Base-by-base conservation (phyloP, 2,888 invertebrate genomes). In the Drosophila macrospina region DNA sequence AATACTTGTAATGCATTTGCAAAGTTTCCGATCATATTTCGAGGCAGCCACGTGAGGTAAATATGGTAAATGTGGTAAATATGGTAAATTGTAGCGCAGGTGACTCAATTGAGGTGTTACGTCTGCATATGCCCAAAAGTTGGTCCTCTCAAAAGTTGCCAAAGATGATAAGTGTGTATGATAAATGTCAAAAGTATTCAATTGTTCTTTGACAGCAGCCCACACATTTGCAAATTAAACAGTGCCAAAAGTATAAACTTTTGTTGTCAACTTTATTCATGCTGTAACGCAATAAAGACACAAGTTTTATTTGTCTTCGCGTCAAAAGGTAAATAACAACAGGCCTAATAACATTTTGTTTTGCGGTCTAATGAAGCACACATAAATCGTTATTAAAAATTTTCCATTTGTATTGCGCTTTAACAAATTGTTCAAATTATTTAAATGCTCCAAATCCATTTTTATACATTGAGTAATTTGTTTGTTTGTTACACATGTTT, bases 251-350 rank as follows among this genome's bases (percentile, higher is more conserved):
- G 41, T 69, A n/a, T 59, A 5, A 61, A 61, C 51, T 56, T 75
- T 54, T 70, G 65, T 50, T 65, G 71, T 59, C 36, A 63, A 69
- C 39, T 72, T 65, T 44, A 41, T 11, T 47, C 52, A 16, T 34
- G 59, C 59, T 44, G 39, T 56, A 42, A 44, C 57, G 50, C 45
- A 73, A 36, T 50, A 52, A 51, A 63, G 55, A 54, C 32, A 3
- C 36, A 67, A 64, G 42, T 74, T 75, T 48, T 79, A 68, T 86
- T 85, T 85, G 76, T 82, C 30, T 78, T 61, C 13, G 68, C 62
- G 51, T 32, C 63, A 45, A 41, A 54, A 55, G 36, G 76, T 61
- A 88, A 82, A 87, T 41, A 55, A 44, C 82, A 68, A 78, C 59
- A 71, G 52, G 45, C 34, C 26, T 44, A 51, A 51, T 32, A 57